Evolutionary conservation across 2,113 vertebrate species (phyloP).

Genomic region (Gambusia holbrooki): DNA sequence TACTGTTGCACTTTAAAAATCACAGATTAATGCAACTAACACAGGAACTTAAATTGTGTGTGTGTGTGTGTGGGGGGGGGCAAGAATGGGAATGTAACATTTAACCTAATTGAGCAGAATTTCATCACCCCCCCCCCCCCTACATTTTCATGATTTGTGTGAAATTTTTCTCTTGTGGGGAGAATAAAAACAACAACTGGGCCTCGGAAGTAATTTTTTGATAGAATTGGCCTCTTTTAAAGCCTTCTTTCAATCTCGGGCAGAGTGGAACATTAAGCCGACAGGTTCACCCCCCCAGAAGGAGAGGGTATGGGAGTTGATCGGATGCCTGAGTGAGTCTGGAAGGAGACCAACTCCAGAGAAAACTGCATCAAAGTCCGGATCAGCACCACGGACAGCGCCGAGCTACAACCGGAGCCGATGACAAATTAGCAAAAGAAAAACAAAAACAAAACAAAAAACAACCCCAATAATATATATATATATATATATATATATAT

Average conservation of each 20-base stretch:
- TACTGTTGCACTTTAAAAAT: neutral
- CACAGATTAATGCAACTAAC: neutral
- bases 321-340: neutral
- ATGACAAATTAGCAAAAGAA: neutral
- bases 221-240: neutral
- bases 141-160: too few species aligned
- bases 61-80: too few species aligned
- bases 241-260: neutral
- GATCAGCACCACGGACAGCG: constrained; percentile 58
- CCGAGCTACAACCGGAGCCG: neutral
- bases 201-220: neutral
- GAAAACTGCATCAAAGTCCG: neutral
- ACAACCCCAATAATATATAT: neutral
- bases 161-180: too few species aligned
- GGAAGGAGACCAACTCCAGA: constrained; percentile 6
- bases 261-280: neutral
- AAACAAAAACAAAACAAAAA: neutral
- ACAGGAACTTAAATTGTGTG: neutral
- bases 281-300: neutral
- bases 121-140: neutral
- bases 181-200: too few species aligned
- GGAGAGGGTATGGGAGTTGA: neutral
- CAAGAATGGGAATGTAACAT: neutral
- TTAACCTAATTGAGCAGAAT: neutral
- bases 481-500: too few species aligned